A percentile compares a stretch with the other conserved stretches of the same genome.
Evolutionary conservation across 2,888 invertebrate genomes (phyloP).

Genomic region (Asteroscopus sphinx): DNA sequence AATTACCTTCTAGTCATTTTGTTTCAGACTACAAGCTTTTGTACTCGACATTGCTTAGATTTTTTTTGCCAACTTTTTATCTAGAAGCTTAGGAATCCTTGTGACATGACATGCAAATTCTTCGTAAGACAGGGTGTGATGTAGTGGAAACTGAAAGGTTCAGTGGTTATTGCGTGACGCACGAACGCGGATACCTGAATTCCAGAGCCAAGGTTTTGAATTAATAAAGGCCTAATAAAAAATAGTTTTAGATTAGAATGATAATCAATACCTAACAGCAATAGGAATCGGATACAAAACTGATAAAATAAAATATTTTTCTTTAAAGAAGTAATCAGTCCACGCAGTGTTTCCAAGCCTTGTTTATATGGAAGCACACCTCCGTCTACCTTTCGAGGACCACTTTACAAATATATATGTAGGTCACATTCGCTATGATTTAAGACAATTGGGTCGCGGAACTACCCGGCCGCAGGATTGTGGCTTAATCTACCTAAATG

Average conservation of each 20-base stretch:
- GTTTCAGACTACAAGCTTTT: constrained; percentile 14
- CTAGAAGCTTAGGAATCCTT: neutral
- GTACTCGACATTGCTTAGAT: constrained; percentile 10
- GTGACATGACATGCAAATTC: constrained; percentile 1
- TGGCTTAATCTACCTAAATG: constrained; percentile 32
- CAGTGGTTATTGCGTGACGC: neutral
- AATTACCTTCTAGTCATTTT: constrained; percentile 44
- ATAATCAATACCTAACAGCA: no score
- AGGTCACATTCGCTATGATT: constrained; percentile 38
- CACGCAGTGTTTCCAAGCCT: neutral
- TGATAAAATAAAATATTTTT: no score
- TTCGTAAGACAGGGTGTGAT: neutral
- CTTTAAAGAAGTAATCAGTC: no score
- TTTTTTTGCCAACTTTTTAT: constrained; percentile 9
- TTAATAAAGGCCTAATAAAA: no score
- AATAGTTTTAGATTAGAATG: no score
- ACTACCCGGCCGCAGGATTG: constrained; percentile 29
- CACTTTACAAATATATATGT: constrained; percentile 11
- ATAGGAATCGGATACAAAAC: no score
- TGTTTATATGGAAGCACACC: constrained; percentile 1
- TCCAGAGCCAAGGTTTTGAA: neutral
- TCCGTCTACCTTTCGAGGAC: neutral
- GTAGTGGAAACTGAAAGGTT: neutral
- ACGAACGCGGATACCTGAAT: neutral
- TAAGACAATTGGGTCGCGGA: constrained; percentile 46